A percentile compares a stretch with the other conserved stretches of the same genome.
These are phyloP conservation scores for Chanos chanos DNA, from an alignment of 2,797 vertebrate species.

Conservation along the genomic window DNA sequence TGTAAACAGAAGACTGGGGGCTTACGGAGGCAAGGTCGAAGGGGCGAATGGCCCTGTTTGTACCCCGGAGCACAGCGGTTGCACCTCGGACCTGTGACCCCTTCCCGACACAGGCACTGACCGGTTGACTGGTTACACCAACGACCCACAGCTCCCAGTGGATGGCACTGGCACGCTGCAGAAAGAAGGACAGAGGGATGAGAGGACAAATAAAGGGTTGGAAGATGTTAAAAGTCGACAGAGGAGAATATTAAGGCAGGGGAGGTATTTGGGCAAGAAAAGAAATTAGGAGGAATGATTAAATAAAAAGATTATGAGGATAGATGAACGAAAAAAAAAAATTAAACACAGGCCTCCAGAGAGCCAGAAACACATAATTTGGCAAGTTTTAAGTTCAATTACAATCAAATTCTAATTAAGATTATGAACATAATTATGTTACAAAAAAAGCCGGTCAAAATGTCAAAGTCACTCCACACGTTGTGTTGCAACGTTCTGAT, in stretches of 20 bases:
- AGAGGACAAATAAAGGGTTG: not conserved
- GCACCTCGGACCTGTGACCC: slow-evolving; percentile 81
- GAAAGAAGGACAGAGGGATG: not conserved
- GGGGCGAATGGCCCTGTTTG: slow-evolving; percentile 81
- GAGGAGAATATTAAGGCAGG: not conserved
- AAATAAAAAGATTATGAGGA: slow-evolving; percentile 1
- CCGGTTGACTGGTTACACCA: slow-evolving; percentile 88
- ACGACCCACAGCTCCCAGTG: slow-evolving; percentile 77
- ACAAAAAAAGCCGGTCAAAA: too few relatives aligned
- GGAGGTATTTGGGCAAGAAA: too few relatives aligned
- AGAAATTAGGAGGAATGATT: not conserved
- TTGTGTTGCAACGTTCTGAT: too few relatives aligned
- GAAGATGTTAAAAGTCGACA: not conserved
- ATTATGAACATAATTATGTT: too few relatives aligned
- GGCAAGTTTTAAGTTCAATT: too few relatives aligned
- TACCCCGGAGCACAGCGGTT: slow-evolving; percentile 82
- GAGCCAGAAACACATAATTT: too few relatives aligned
- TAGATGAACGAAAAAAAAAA: slow-evolving; percentile 15
- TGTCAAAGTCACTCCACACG: too few relatives aligned
- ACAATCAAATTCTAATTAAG: too few relatives aligned
- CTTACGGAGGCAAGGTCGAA: slow-evolving; percentile 86
- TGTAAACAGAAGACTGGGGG: slow-evolving; percentile 20
- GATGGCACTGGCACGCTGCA: slow-evolving; percentile 84
- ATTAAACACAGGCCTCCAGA: too few relatives aligned
- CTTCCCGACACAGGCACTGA: slow-evolving; percentile 84